A percentile compares a stretch with the other conserved stretches of the same genome.
These are phyloP conservation scores for Aphidoletes aphidimyza DNA, from an alignment of 2,888 invertebrate species.

Conservation along the genomic window DNA sequence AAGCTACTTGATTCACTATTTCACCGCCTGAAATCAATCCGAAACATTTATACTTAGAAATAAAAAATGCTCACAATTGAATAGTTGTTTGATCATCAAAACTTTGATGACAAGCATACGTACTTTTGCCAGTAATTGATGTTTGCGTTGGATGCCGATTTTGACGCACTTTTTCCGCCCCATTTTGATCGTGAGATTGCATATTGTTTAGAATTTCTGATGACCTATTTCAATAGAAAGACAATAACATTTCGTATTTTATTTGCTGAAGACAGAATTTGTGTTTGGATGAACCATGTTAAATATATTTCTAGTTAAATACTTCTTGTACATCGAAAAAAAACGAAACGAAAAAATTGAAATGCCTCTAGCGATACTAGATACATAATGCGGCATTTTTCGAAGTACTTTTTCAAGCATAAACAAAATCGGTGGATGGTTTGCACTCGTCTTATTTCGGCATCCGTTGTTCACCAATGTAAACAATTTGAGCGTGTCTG, in stretches of 20 bases:
- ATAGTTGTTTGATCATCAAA: conserved; percentile 55
- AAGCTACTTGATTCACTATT: not conserved
- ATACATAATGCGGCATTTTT: not conserved
- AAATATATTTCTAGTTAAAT: too few relatives aligned
- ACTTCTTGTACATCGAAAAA: not conserved
- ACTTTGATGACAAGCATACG: not conserved
- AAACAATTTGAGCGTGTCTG: not conserved
- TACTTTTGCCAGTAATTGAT: conserved; percentile 17
- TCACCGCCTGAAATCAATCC: not conserved
- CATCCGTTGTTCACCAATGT: not conserved
- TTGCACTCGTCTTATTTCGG: conserved; percentile 24
- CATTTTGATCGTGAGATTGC: not conserved
- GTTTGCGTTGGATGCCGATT: conserved; percentile 12
- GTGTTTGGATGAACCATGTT: too few relatives aligned
- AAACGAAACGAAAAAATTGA: not conserved
- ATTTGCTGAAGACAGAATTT: not conserved
- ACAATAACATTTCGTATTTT: not conserved
- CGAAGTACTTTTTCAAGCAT: not conserved
- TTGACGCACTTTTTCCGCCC: not conserved
- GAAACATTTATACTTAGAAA: too few relatives aligned
- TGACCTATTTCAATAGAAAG: not conserved
- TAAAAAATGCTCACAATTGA: conserved; percentile 56
- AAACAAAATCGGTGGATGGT: not conserved
- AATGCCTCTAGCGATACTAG: not conserved
- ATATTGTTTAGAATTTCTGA: conserved; percentile 23